Percentiles rank a stretch among this genome's conserved stretches.
Conservation (phyloP, 1,140 invertebrate species). For the Aphis gossypii region DNA sequence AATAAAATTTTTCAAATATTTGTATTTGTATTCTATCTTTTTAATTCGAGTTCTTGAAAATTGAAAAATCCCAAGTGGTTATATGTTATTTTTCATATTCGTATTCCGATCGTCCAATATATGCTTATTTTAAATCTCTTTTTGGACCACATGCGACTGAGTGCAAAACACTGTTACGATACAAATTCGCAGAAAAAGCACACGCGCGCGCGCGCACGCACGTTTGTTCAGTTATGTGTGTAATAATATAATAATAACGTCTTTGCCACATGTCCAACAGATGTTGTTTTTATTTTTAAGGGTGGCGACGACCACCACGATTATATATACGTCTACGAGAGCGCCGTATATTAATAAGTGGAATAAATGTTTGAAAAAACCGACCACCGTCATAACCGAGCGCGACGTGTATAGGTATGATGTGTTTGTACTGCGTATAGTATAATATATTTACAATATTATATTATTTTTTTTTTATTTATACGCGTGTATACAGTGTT, state of each 20-base stretch:
- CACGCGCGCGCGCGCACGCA: neutral
- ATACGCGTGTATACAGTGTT: neutral
- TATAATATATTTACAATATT: neutral
- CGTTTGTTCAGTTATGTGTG: neutral
- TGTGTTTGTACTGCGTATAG: neutral
- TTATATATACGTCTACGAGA: neutral
- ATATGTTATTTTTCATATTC: neutral
- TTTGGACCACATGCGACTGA: neutral
- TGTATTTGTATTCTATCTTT: no score
- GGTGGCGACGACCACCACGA: neutral
- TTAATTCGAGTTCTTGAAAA: neutral
- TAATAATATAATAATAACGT: conserved; percentile 18
- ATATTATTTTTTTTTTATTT: neutral
- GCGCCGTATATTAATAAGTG: neutral
- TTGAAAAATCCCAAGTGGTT: neutral
- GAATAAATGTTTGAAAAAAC: neutral
- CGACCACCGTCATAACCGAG: neutral
- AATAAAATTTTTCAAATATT: neutral
- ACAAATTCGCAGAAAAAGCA: neutral
- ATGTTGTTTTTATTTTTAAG: conserved; percentile 47
- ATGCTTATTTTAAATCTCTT: neutral
- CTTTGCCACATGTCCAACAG: conserved; percentile 20
- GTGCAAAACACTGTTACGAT: neutral
- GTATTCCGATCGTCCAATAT: neutral
- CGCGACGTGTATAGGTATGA: neutral